Evolutionary conservation across 2,113 vertebrate genomes (phyloP), one percentile per base, ranked within the genome.

Genomic region (Hippoglossus stenolepis): DNA sequence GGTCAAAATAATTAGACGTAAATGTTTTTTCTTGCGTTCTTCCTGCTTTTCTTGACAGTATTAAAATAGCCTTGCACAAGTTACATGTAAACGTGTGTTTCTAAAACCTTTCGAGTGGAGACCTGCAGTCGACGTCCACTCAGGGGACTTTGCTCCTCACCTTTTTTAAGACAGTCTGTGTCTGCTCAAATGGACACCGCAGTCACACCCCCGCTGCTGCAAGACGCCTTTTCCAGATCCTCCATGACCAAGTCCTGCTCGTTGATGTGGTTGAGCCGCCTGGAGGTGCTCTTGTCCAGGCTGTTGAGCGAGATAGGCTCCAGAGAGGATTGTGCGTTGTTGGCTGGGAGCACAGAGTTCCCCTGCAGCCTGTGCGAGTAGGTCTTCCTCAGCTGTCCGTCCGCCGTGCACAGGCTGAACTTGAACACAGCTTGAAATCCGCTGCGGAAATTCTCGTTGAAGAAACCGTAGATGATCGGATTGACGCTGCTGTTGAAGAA

Each of bases 401-500:
- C 88, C 0, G 85, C 82, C 0, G 86, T 66, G 87, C 96, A 97
- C 65, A 96, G 85, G 70, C 94, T 95, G 54, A 97, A 89, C 51
- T 92, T 91, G 81, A 98, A 96, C 54, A 93, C 93, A 0, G 95
- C 92, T 77, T 95, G 96, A 72, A 98, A 98, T 5, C 96, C 97
- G 3, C 91, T 88, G 1, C 92, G 95, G 77, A 98, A 98, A 24
- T 98, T 99, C 71, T 96, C 94, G 0, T 98, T 98, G 82, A 96
- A 97, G 94, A 96, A 97, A 0, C 97, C 97, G 0, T 98, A 97
- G 86, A 99, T 95, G 79, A 98, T 96, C 28, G 97, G 96, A 89
- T 98, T 97, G 89, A 97, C 4, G 0, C 97, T 98, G 93, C 96
- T 98, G 88, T 99, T 98, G 87, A 94, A 97, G 79, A 99, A 98